These are phyloP conservation scores for Syrista parreyssii DNA, from an alignment of 2,888 invertebrate species.

Conservation along the genomic window DNA sequence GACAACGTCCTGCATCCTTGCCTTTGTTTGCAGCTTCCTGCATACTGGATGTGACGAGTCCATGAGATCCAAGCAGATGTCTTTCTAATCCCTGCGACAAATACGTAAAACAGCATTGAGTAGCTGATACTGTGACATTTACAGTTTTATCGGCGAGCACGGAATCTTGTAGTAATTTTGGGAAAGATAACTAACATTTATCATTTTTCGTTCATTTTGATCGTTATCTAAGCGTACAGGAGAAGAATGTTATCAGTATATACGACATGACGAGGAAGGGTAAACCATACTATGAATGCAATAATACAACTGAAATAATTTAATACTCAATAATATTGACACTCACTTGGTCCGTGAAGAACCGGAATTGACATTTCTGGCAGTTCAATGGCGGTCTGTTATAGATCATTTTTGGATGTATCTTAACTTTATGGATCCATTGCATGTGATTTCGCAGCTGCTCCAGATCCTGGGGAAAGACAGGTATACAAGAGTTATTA, in stretches of 20 bases:
- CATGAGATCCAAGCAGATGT: slow-evolving; percentile 93
- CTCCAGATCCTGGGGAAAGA: slow-evolving; percentile 77
- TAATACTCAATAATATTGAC: slow-evolving; percentile 7
- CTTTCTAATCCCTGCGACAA: slow-evolving; percentile 86
- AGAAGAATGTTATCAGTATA: too few species aligned
- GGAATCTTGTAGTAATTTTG: too few species aligned
- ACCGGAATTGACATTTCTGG: slow-evolving; percentile 95
- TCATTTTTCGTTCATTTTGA: too few species aligned
- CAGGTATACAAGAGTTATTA: too few species aligned
- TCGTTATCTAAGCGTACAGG: too few species aligned
- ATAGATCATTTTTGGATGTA: slow-evolving; percentile 96
- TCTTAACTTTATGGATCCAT: slow-evolving; percentile 97
- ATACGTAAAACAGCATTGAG: not conserved
- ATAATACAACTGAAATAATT: slow-evolving; percentile 1
- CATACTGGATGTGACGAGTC: slow-evolving; percentile 95
- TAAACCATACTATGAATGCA: too few species aligned
- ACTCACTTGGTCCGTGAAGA: slow-evolving; percentile 85
- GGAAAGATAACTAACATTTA: not conserved
- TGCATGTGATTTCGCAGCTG: slow-evolving; percentile 96
- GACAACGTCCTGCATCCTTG: slow-evolving; percentile 94
- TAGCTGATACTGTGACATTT: too few species aligned
- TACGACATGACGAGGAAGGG: too few species aligned
- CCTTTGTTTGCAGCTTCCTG: slow-evolving; percentile 95
- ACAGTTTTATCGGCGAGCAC: too few species aligned
- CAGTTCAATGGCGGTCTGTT: slow-evolving; percentile 94